Percentiles rank a stretch among this genome's conserved stretches.
Evolutionary conservation across 2,113 vertebrate species (phyloP).

Genomic region (sheep (Ovis aries)): DNA sequence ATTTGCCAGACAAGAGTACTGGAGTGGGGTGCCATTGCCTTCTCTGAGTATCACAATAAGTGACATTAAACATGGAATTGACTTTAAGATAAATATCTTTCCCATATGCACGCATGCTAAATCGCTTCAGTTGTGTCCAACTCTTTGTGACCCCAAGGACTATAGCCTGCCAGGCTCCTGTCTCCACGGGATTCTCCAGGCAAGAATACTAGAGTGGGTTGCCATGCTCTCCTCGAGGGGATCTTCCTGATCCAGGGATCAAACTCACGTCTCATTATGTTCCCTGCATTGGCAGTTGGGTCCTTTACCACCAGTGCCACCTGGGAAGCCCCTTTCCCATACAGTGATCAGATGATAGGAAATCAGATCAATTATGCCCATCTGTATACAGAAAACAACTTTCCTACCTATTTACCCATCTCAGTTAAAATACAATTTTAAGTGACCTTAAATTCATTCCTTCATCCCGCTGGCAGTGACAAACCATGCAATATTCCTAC

Average conservation of each 20-base stretch:
- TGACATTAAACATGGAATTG: constrained; percentile 7
- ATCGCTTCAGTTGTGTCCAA: fast-evolving
- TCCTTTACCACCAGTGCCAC: neutral
- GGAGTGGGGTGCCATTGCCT: too few relatives aligned
- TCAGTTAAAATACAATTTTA: constrained; percentile 22
- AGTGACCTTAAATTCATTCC: neutral
- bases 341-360: neutral
- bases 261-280: neutral
- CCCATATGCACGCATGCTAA: neutral
- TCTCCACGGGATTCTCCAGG: neutral
- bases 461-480: neutral
- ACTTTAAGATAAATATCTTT: constrained; percentile 5
- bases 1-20: too few relatives aligned
- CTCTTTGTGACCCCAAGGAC: neutral
- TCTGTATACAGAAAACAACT: neutral
- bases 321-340: neutral
- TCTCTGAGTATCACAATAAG: too few relatives aligned
- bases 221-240: neutral
- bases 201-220: neutral
- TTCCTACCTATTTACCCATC: neutral
- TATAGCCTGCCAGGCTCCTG: neutral
- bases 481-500: constrained; percentile 11
- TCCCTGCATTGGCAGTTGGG: neutral
- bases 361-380: neutral
- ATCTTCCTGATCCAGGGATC: neutral